Evolutionary conservation across 2,113 vertebrate genomes (phyloP).

Genomic region (Clinocottus analis): DNA sequence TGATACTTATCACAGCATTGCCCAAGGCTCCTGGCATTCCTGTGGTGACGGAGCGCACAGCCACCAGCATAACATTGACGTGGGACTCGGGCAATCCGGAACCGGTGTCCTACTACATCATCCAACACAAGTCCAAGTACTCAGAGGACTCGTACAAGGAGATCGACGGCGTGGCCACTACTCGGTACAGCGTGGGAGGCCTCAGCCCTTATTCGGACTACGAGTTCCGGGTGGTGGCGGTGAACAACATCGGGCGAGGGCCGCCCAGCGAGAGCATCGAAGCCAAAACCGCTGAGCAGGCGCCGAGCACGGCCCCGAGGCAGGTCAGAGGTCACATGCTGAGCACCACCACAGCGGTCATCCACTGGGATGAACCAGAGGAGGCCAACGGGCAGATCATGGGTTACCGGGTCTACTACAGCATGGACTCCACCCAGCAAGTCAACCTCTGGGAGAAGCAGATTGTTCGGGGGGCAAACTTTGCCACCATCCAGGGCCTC

Average conservation of each 20-base stretch:
- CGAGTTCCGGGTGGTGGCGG: conserved; percentile 94
- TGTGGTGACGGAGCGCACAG: conserved; percentile 95
- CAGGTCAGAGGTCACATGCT: conserved; percentile 97
- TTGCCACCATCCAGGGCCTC: conserved; percentile 95
- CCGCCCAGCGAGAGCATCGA: conserved; percentile 94
- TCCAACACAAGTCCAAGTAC: conserved; percentile 95
- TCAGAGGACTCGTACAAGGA: conserved; percentile 95
- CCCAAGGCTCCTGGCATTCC: conserved; percentile 95
- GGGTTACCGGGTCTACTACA: conserved; percentile 97
- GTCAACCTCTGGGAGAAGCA: conserved; percentile 98
- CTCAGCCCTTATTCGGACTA: conserved; percentile 98
- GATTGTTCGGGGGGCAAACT: conserved; percentile 94
- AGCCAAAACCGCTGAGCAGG: conserved; percentile 96
- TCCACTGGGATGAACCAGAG: conserved; percentile 98
- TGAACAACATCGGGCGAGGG: conserved; percentile 98
- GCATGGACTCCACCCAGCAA: conserved; percentile 91
- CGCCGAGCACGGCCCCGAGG: conserved; percentile 94
- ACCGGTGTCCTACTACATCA: conserved; percentile 97
- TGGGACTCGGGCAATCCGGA: conserved; percentile 99
- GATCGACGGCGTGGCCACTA: conserved; percentile 97
- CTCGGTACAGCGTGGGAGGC: conserved; percentile 97
- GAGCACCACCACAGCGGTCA: conserved; percentile 95
- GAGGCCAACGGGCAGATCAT: conserved; percentile 98
- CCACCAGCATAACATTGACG: conserved; percentile 97
- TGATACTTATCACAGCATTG: conserved; percentile 85